Conservation (phyloP, 1,140 invertebrate genomes). For the Tachypleus tridentatus region DNA sequence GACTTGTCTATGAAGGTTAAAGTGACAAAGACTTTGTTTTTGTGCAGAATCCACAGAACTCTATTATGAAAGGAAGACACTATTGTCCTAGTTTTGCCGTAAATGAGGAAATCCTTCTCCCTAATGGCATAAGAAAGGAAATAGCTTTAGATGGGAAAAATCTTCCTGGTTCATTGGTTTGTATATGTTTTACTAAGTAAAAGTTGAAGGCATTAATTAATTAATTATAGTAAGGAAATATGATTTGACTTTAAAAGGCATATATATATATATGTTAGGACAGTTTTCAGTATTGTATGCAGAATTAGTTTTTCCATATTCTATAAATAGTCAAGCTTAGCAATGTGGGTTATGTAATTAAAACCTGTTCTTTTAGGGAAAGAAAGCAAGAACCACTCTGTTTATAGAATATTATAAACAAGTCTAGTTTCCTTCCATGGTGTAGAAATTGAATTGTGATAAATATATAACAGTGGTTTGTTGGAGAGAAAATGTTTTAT, state of each 20-base stretch:
- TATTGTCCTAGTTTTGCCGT: constrained; percentile 25
- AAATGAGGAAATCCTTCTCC: constrained; percentile 54
- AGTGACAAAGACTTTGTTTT: neutral
- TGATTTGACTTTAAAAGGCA: neutral
- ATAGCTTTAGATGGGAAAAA: constrained; percentile 82
- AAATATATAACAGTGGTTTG: no score
- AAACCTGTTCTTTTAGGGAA: no score
- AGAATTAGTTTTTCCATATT: neutral
- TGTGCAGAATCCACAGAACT: constrained; percentile 17
- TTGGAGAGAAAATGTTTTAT: no score
- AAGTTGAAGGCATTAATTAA: neutral
- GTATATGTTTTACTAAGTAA: neutral
- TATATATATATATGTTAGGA: neutral
- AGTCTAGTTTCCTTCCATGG: no score
- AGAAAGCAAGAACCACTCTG: no score
- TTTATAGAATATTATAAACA: no score
- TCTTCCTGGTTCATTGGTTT: constrained; percentile 33
- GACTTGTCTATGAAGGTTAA: neutral
- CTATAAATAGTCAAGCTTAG: neutral
- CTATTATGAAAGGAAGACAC: constrained; percentile 23
- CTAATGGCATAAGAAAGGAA: constrained; percentile 77
- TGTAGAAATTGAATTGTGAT: no score
- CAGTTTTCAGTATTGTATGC: neutral
- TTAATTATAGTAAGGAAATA: neutral
- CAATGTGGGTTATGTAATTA: no score